Evolutionary conservation across 2,888 invertebrate species (phyloP).

Genomic region (Galerucella nymphaeae): DNA sequence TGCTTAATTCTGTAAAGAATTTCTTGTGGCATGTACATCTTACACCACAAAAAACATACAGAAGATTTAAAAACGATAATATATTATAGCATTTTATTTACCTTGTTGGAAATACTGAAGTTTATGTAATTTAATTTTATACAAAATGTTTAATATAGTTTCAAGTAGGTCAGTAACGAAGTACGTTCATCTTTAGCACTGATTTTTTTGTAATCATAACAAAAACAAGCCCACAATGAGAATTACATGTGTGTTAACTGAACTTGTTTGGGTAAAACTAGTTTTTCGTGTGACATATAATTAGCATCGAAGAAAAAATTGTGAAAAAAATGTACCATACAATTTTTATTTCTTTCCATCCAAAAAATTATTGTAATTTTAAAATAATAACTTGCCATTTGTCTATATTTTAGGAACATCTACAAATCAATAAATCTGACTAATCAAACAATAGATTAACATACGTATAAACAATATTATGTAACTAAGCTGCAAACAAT

Average conservation of each 20-base stretch:
- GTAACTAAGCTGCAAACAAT: conserved; percentile 44
- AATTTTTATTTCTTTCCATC: too few species aligned
- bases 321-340: too few species aligned
- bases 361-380: too few species aligned
- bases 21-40: too few species aligned
- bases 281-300: background rate
- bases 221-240: conserved; percentile 28
- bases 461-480: conserved; percentile 42
- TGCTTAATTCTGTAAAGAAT: too few species aligned
- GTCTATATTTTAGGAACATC: background rate
- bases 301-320: background rate
- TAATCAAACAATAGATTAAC: conserved; percentile 31
- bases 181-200: conserved; percentile 19
- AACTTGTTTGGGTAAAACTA: conserved; percentile 24
- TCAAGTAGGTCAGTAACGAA: conserved; percentile 11
- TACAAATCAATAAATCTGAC: conserved; percentile 22
- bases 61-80: background rate
- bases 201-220: conserved; percentile 21
- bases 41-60: too few species aligned
- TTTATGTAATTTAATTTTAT: background rate
- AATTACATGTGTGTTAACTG: conserved; percentile 24
- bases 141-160: background rate
- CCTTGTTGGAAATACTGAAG: background rate
- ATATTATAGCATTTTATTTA: background rate
- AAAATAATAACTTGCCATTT: too few species aligned